Evolutionary conservation across 2,888 invertebrate genomes (phyloP).

Genomic region (Strigamia maritima): DNA sequence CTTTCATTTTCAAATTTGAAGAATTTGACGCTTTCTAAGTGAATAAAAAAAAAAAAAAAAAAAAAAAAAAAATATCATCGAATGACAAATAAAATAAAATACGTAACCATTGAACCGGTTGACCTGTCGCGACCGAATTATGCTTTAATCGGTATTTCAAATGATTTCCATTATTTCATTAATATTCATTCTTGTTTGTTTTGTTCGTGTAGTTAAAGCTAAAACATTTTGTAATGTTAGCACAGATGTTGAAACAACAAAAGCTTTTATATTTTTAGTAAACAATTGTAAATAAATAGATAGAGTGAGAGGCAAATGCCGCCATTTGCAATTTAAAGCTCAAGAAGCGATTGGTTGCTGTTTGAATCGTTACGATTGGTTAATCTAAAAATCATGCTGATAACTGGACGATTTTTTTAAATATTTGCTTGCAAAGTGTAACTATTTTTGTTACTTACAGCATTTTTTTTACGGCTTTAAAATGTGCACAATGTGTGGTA

Average conservation of each 20-base stretch:
- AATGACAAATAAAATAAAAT: too few species aligned
- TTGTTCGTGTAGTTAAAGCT: background rate
- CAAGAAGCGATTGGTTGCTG: background rate
- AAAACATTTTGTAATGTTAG: background rate
- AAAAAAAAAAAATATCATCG: background rate
- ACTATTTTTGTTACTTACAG: background rate
- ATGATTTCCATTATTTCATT: background rate
- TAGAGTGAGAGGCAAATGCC: background rate
- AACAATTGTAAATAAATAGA: conserved; percentile 21
- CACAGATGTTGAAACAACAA: conserved; percentile 1
- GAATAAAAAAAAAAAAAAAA: background rate
- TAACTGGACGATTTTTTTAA: background rate
- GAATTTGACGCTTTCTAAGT: background rate
- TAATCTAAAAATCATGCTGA: background rate
- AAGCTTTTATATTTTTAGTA: conserved; percentile 19
- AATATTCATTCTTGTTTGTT: background rate
- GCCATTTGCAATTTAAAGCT: background rate
- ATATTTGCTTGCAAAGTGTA: background rate
- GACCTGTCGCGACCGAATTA: background rate
- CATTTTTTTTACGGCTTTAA: too few species aligned
- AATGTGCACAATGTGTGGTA: too few species aligned
- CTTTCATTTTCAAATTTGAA: background rate
- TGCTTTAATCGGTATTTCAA: background rate
- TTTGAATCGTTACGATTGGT: background rate
- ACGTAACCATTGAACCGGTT: background rate